Conservation (phyloP, 1,140 invertebrate species). For the Drosophila truncata region DNA sequence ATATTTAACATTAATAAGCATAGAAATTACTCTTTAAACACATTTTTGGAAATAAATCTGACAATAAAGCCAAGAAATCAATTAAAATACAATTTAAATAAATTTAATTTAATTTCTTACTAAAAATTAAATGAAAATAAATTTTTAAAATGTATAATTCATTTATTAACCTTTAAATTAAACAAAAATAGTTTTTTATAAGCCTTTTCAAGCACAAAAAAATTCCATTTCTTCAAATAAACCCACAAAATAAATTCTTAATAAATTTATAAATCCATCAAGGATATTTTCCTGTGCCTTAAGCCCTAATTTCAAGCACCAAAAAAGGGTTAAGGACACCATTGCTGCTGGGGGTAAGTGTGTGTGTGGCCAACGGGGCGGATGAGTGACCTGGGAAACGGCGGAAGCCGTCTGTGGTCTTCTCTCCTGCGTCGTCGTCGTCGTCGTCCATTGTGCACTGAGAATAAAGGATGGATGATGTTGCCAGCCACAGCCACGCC, state of each 20-base stretch:
- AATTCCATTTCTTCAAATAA: neutral
- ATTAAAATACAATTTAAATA: neutral
- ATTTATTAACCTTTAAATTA: neutral
- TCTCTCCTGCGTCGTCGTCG: conserved; percentile 31
- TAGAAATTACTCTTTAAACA: no score
- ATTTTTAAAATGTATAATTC: neutral
- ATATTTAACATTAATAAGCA: no score
- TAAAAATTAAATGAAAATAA: neutral
- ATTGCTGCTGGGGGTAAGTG: neutral
- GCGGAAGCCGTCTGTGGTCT: conserved; percentile 26
- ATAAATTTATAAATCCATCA: neutral
- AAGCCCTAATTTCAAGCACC: no score
- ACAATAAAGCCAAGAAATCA: neutral
- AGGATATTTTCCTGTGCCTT: neutral
- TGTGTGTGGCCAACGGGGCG: conserved; percentile 48
- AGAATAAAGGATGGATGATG: conserved; percentile 70
- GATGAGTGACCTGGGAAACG: conserved; percentile 25
- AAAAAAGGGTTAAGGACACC: neutral
- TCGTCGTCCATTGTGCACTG: conserved; percentile 59
- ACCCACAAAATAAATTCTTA: neutral
- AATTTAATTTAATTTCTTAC: neutral
- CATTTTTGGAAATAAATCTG: no score
- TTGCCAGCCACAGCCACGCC: conserved; percentile 46
- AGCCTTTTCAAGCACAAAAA: neutral
- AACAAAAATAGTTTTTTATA: neutral